Evolutionary conservation across 1,140 invertebrate species (phyloP), one percentile per base, ranked within the genome.

Genomic region (Heliconius melpomene): DNA sequence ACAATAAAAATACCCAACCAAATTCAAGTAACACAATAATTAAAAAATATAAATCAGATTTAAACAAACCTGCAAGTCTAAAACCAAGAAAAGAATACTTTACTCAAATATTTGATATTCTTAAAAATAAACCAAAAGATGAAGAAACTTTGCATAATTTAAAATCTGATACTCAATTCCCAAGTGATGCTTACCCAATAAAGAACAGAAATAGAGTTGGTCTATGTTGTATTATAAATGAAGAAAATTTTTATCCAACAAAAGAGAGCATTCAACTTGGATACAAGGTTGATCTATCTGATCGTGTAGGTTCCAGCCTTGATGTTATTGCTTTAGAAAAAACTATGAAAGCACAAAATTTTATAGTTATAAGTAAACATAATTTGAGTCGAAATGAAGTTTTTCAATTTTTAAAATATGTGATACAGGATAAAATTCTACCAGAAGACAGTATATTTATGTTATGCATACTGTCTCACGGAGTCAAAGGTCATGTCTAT

Each of bases 391-490:
- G 89, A 73, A 83, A 75, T 23, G 82, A 90, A 84, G 89, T 93
- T 81, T 81, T 90, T 71, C 40, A 88, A 54, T 89, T 86, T 74
- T 89, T 94, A 26, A 88, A 89, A 83, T 76, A 89, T 74, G 83
- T 88, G 13, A 81, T 93, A 52, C 87, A 82, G 77, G 79, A 88
- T 71, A 77, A 88, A 79, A 86, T 91, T 66, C 66, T 74, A 32
- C 54, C 83, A 72, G 86, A 90, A 72, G 89, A 93, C 74, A 94
- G 93, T 85, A 84, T 94, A 32, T 94, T 94, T 71, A 89, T 94
- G 82, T 82, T 94, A 50, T 94, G 93, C 54, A 90, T 94, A 80
- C 73, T 94, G 18, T 94, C 93, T 40, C 93, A 94, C 87, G 93
- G 93, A 52, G 86, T 92, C 20, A 88, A 83, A 75, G 92, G 89